phyloP scores from a whole-genome alignment of 2,888 invertebrate genomes.

The Drosophila barbarae region DNA sequence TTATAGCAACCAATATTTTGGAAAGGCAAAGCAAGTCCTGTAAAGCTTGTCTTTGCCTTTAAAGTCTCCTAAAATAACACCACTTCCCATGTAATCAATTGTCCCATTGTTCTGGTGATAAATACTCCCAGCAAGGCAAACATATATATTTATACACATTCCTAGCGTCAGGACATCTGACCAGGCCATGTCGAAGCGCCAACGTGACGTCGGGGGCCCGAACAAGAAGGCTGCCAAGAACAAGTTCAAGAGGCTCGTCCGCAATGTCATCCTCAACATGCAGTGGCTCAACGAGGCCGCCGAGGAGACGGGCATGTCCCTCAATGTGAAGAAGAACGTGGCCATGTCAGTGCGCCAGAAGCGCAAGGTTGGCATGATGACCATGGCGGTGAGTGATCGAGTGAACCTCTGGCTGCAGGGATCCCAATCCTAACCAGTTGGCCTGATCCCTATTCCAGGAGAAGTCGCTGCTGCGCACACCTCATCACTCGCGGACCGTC shows the following conservation, averaged over 20 bases:
- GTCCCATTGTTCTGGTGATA: neutral
- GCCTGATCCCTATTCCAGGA: slow-evolving; percentile 79
- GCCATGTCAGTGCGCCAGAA: slow-evolving; percentile 57
- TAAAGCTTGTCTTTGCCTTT: neutral
- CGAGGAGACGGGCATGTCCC: slow-evolving; percentile 46
- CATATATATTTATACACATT: neutral
- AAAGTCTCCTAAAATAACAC: neutral
- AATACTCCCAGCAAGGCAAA: neutral
- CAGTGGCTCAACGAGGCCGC: slow-evolving; percentile 46
- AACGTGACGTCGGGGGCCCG: slow-evolving; percentile 18
- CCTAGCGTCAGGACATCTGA: neutral
- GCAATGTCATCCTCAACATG: slow-evolving; percentile 42
- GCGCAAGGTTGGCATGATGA: slow-evolving; percentile 60
- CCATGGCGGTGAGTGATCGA: slow-evolving; percentile 50
- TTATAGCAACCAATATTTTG: neutral
- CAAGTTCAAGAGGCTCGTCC: slow-evolving; percentile 51
- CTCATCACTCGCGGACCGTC: slow-evolving; percentile 81
- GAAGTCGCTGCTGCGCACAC: slow-evolving; percentile 83
- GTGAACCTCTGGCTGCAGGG: no score
- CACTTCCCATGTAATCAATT: neutral
- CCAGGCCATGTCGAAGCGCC: slow-evolving; percentile 19
- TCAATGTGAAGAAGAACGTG: slow-evolving; percentile 60
- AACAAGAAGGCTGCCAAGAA: slow-evolving; percentile 15
- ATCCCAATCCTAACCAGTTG: neutral
- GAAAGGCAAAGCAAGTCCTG: neutral